These are phyloP conservation scores for Zaprionus lineosus DNA, from an alignment of 2,888 invertebrate species.

Conservation along the genomic window DNA sequence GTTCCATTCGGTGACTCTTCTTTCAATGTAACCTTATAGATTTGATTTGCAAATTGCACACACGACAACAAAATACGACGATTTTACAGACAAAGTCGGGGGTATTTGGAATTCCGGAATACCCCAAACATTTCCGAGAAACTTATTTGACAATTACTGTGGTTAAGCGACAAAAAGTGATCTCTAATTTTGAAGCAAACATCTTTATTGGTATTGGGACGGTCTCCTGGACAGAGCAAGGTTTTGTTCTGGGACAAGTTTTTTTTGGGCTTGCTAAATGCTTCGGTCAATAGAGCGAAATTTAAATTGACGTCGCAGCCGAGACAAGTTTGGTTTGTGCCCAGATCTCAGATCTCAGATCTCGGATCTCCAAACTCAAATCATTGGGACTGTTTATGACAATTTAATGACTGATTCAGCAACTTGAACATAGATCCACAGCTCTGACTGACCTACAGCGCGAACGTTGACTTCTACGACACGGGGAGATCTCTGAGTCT, in stretches of 20 bases:
- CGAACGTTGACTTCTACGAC: constrained; percentile 60
- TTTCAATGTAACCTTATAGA: constrained; percentile 33
- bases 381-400: constrained; percentile 25
- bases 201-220: no score
- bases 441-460: constrained; percentile 55
- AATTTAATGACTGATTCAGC: constrained; percentile 38
- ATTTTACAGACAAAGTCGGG: no score
- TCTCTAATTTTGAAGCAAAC: no score
- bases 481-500: constrained; percentile 22
- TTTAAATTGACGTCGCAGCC: background rate
- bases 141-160: no score
- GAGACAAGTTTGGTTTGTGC: constrained; percentile 36
- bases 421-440: background rate
- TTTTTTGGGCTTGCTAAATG: constrained; percentile 42
- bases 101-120: background rate
- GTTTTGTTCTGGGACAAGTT: constrained; percentile 26
- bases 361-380: no score
- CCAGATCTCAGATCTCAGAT: no score
- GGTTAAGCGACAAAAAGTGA: no score
- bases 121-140: background rate
- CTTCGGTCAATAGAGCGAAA: constrained; percentile 52
- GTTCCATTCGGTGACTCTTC: constrained; percentile 47
- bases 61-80: constrained; percentile 2
- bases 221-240: background rate
- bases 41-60: constrained; percentile 34